Percentiles rank a stretch among this genome's conserved stretches.
phyloP scores from a whole-genome alignment of 37 sponge, comb jelly and placozoan species.

The Spongilla lacustris region DNA sequence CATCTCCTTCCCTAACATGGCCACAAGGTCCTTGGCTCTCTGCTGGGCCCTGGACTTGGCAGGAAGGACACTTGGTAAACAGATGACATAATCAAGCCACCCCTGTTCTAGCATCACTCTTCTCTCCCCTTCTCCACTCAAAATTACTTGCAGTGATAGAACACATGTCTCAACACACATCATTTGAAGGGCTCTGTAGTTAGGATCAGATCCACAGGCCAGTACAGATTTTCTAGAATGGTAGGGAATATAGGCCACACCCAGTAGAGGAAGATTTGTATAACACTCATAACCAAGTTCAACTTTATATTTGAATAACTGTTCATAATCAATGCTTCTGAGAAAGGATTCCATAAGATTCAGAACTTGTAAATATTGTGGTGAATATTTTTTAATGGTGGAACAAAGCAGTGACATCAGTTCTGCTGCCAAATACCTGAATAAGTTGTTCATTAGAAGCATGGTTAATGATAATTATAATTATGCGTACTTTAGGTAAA shows the following conservation, averaged over 20 bases:
- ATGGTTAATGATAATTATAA: background rate
- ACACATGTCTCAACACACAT: background rate
- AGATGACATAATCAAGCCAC: background rate
- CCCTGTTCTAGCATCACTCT: background rate
- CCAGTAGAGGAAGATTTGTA: slow-evolving; percentile 7
- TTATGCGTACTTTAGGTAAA: background rate
- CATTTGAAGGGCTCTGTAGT: background rate
- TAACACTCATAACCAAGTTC: slow-evolving; percentile 34
- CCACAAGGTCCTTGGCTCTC: background rate
- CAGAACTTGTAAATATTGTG: background rate
- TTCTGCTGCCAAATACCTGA: slow-evolving; percentile 26
- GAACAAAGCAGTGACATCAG: slow-evolving; percentile 14
- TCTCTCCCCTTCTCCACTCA: background rate
- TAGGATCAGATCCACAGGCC: background rate
- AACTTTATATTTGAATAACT: background rate
- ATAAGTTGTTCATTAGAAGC: background rate
- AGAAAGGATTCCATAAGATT: slow-evolving; percentile 25
- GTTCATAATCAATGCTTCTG: background rate
- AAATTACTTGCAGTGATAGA: background rate
- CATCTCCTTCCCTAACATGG: background rate
- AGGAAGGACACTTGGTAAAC: background rate
- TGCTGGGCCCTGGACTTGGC: background rate
- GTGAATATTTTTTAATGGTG: background rate
- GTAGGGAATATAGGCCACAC: slow-evolving; percentile 28
- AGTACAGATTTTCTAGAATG: background rate